Conservation (phyloP, 2,113 vertebrate species). For the Potamarius usumacintae region DNA sequence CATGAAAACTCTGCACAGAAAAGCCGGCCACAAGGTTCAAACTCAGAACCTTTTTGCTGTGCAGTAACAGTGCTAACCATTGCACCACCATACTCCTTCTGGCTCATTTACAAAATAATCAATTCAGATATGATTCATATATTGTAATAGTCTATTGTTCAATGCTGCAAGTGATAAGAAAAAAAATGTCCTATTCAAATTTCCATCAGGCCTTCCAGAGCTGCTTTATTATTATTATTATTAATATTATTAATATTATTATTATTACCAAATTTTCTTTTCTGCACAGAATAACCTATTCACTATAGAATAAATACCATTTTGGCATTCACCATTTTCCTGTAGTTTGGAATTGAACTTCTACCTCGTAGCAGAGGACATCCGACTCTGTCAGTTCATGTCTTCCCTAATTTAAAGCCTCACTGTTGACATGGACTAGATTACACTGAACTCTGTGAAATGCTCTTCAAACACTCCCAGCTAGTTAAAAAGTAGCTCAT, state of each 20-base stretch:
- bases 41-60: no score
- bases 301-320: background rate
- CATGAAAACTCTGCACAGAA: no score
- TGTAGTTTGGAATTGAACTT: constrained; percentile 13
- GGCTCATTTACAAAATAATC: background rate
- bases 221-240: background rate
- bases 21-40: no score
- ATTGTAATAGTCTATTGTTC: background rate
- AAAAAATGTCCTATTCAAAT: background rate
- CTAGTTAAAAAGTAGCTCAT: background rate
- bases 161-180: background rate
- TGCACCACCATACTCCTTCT: no score
- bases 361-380: background rate
- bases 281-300: background rate
- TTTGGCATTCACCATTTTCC: background rate
- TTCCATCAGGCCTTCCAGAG: background rate
- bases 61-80: no score
- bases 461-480: constrained; percentile 14
- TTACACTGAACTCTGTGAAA: constrained; percentile 23
- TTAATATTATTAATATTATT: constrained; percentile 7
- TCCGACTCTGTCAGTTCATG: background rate
- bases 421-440: constrained; percentile 33
- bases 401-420: constrained; percentile 41
- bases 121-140: background rate
- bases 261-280: background rate